phyloP scores from a whole-genome alignment of 2,888 invertebrate species.

The Sphaeridia pumilis region DNA sequence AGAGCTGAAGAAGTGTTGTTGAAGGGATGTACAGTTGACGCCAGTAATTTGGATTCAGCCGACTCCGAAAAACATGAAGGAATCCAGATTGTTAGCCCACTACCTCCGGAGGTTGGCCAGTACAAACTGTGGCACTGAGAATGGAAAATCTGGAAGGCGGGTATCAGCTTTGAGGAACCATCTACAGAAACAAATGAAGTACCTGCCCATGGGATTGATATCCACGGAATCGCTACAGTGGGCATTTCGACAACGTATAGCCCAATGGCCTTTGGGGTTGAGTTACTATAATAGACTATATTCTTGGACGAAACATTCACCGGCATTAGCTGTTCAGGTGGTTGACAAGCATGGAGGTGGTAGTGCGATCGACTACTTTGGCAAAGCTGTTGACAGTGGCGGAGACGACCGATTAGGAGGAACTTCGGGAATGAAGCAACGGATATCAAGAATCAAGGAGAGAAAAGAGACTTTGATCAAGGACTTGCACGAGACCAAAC shows the following conservation, averaged over 20 bases:
- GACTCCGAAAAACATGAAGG: conserved; percentile 7
- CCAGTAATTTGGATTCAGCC: no score
- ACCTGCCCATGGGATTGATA: neutral
- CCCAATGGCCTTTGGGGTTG: conserved; percentile 12
- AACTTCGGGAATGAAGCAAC: neutral
- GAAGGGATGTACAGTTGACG: no score
- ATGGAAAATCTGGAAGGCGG: neutral
- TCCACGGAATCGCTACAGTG: neutral
- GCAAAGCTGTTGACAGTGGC: neutral
- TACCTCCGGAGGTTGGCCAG: conserved; percentile 5
- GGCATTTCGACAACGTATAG: neutral
- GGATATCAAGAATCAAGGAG: conserved; percentile 1
- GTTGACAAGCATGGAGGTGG: neutral
- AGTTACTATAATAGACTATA: conserved; percentile 9
- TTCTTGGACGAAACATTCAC: neutral
- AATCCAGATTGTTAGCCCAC: conserved; percentile 4
- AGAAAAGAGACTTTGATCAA: conserved; percentile 7
- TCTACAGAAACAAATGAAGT: conserved; percentile 7
- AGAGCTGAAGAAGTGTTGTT: no score
- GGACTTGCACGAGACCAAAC: conserved; percentile 11
- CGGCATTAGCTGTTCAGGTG: neutral
- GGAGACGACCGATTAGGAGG: neutral
- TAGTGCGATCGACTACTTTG: neutral
- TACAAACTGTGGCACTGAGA: neutral
- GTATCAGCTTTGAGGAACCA: conserved; percentile 5